A percentile compares a stretch with the other conserved stretches of the same genome.
Evolutionary conservation across 1,140 invertebrate genomes (phyloP).

Genomic region (Drosophila ironensis): DNA sequence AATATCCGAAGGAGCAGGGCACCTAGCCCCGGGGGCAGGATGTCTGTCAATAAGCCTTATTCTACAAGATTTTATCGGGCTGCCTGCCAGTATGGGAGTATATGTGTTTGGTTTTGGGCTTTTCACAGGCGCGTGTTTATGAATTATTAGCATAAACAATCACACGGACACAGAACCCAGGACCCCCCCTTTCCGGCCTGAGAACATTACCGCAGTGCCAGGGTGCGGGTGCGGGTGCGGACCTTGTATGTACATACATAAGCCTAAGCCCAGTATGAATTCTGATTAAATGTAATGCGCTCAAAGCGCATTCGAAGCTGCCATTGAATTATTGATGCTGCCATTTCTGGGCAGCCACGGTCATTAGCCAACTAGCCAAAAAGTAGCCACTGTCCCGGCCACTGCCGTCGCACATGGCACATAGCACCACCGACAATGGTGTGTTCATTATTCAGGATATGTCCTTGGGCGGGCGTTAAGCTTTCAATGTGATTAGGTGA

Average conservation of each 20-base stretch:
- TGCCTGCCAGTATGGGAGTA: no score
- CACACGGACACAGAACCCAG: not conserved
- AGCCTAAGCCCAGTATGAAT: conserved; percentile 18
- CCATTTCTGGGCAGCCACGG: conserved; percentile 10
- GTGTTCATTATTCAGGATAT: conserved; percentile 40
- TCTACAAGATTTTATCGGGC: conserved; percentile 36
- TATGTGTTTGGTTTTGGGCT: conserved; percentile 41
- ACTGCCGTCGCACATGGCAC: no score
- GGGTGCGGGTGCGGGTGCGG: no score
- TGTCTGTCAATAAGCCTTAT: conserved; percentile 44
- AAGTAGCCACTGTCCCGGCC: conserved; percentile 18
- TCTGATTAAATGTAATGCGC: conserved; percentile 48
- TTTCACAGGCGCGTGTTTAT: conserved; percentile 63
- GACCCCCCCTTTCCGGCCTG: not conserved
- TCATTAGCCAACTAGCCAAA: conserved; percentile 42
- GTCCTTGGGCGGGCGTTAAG: conserved; percentile 39
- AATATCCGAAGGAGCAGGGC: not conserved
- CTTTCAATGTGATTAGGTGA: conserved; percentile 42
- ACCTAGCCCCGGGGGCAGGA: conserved; percentile 10
- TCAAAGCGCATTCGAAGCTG: conserved; percentile 37
- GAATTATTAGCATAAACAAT: conserved; percentile 61
- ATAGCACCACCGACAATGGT: conserved; percentile 12
- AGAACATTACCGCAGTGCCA: not conserved
- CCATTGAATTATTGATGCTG: conserved; percentile 43
- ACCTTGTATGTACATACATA: not conserved